These are phyloP conservation scores for Malurus cyaneus DNA, from an alignment of 2,113 vertebrate species.

Conservation along the genomic window DNA sequence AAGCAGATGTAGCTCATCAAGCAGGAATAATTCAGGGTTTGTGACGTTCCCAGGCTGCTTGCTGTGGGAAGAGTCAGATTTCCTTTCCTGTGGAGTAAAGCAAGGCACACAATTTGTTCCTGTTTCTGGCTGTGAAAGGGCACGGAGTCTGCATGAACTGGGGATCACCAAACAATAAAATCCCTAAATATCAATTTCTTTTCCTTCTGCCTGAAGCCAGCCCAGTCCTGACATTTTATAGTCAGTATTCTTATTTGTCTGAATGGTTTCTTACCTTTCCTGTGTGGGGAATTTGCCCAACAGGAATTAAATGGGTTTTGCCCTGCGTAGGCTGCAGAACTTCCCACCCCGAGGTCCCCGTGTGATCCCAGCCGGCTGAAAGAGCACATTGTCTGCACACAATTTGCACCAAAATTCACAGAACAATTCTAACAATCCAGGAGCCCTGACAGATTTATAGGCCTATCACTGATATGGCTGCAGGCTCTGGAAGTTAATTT, in stretches of 20 bases:
- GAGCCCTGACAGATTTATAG: conserved; percentile 9
- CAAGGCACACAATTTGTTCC: neutral
- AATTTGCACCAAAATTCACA: neutral
- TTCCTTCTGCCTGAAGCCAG: neutral
- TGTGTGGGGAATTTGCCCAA: neutral
- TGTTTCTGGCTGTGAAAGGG: neutral
- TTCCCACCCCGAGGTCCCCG: neutral
- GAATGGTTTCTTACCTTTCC: neutral
- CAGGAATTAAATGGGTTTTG: neutral
- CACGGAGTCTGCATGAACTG: neutral
- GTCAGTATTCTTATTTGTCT: neutral
- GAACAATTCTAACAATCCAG: neutral
- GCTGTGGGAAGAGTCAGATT: conserved; percentile 5
- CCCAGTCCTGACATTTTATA: neutral
- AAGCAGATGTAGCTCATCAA: neutral
- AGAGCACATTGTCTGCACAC: neutral
- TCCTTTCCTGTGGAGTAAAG: neutral
- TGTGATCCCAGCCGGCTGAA: neutral
- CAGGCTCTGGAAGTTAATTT: neutral
- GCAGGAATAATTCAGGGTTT: neutral
- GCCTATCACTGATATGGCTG: neutral
- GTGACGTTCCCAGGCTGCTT: neutral
- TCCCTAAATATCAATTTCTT: neutral
- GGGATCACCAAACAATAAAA: neutral
- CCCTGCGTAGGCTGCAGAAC: neutral